A percentile compares a stretch with the other conserved stretches of the same genome.
These are phyloP conservation scores for Danionella cerebrum DNA, from an alignment of 2,113 vertebrate species.

Conservation along the genomic window DNA sequence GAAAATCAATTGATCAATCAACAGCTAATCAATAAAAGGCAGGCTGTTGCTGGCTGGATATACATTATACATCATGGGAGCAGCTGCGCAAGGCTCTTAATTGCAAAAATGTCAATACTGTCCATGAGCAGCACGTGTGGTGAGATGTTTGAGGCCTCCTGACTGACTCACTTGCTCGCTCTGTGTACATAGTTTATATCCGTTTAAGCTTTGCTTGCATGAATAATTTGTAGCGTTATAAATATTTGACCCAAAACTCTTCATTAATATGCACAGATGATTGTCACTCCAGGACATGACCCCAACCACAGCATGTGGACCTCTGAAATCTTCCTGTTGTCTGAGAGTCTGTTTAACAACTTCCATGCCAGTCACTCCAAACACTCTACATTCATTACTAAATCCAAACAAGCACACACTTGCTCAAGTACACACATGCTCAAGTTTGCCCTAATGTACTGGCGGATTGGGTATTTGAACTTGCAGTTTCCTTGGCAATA, in stretches of 20 bases:
- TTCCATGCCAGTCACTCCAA: not conserved
- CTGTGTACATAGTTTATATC: conserved; percentile 69
- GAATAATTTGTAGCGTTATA: conserved; percentile 70
- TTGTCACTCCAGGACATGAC: conserved; percentile 29
- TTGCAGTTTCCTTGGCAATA: too few species aligned
- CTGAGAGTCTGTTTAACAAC: not conserved
- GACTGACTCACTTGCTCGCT: not conserved
- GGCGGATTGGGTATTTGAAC: too few species aligned
- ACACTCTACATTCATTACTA: not conserved
- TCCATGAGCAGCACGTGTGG: conserved; percentile 22
- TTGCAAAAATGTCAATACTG: conserved; percentile 64
- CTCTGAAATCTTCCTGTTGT: not conserved
- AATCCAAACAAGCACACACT: not conserved
- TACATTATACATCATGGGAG: conserved; percentile 48
- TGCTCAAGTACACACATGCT: too few species aligned
- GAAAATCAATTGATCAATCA: conserved; percentile 21
- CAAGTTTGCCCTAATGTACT: too few species aligned
- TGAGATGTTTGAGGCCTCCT: not conserved
- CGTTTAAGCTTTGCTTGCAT: conserved; percentile 60
- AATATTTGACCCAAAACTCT: conserved; percentile 68
- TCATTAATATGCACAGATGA: conserved; percentile 65
- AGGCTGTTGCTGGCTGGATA: conserved; percentile 55
- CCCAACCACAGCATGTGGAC: conserved; percentile 7
- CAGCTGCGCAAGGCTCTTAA: conserved; percentile 66
- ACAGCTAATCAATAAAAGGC: conserved; percentile 59